These are phyloP conservation scores for Psammodynastes pulverulentus DNA, from an alignment of 2,113 vertebrate genomes.

Conservation along the genomic window DNA sequence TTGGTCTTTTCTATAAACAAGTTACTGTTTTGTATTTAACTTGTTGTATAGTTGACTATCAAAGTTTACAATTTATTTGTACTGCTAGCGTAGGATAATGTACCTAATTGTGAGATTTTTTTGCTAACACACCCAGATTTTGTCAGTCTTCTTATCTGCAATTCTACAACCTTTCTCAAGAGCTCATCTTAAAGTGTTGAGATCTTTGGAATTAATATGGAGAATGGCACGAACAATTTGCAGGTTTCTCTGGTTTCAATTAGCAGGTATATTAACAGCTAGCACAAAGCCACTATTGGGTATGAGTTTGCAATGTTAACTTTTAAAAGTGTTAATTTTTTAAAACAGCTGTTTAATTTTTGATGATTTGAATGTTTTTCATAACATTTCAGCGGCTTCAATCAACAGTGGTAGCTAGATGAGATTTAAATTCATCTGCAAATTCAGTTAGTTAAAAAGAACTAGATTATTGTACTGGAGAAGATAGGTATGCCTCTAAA, in stretches of 20 bases:
- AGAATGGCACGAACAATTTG: not conserved
- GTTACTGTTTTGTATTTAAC: not conserved
- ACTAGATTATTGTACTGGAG: not conserved
- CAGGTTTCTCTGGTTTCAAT: not conserved
- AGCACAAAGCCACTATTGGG: not conserved
- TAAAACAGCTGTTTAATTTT: not conserved
- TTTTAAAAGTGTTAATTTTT: not conserved
- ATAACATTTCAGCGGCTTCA: not conserved
- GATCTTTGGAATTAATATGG: not conserved
- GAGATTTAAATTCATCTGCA: not conserved
- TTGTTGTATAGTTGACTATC: not conserved
- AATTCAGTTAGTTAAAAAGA: not conserved
- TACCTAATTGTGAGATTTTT: not conserved
- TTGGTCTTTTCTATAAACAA: not conserved
- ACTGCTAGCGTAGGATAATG: not conserved
- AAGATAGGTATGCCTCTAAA: not conserved
- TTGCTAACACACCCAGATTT: not conserved
- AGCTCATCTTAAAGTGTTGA: not conserved
- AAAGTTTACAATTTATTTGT: not conserved
- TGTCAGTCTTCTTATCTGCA: not conserved
- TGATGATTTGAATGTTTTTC: not conserved
- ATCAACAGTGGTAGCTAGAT: not conserved
- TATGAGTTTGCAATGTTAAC: not conserved
- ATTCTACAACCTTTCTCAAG: not conserved
- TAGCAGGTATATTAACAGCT: not conserved